Conservation (phyloP, 2,888 invertebrate genomes). For the Tanypteryx hageni region DNA sequence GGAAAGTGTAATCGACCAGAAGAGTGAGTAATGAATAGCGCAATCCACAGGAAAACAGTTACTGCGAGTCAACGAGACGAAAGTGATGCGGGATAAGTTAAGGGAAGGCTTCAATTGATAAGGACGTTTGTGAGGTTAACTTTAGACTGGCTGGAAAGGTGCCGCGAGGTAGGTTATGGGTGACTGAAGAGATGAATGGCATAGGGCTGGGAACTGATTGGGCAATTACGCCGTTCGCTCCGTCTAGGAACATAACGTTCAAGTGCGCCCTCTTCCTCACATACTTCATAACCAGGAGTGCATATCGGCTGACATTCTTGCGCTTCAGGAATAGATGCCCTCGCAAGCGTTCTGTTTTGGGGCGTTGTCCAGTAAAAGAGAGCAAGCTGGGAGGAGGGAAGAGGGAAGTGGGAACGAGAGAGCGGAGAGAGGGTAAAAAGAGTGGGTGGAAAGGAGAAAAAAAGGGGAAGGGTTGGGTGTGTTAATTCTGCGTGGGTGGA, state of each 20-base stretch:
- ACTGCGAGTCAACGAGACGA: no score
- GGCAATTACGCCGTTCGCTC: neutral
- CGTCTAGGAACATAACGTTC: neutral
- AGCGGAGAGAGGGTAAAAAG: no score
- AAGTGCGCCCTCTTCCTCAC: neutral
- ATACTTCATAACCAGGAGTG: neutral
- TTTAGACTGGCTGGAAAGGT: neutral
- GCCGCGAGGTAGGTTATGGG: conserved; percentile 27
- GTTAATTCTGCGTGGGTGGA: conserved; percentile 47
- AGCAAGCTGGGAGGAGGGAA: neutral
- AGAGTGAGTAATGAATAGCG: no score
- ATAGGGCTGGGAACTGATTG: neutral
- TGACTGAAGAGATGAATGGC: neutral
- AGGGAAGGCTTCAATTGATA: neutral
- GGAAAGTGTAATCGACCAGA: no score
- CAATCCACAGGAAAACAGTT: no score
- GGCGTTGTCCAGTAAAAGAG: neutral
- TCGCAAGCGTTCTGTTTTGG: neutral
- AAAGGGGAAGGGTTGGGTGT: neutral
- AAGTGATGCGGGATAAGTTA: no score
- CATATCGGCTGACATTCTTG: neutral
- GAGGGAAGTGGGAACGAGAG: no score
- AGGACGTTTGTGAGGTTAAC: neutral
- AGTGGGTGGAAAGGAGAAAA: neutral
- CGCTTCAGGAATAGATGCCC: neutral